Base-by-base conservation (phyloP, 2,888 invertebrate species). In the Perizoma flavofasciatum region DNA sequence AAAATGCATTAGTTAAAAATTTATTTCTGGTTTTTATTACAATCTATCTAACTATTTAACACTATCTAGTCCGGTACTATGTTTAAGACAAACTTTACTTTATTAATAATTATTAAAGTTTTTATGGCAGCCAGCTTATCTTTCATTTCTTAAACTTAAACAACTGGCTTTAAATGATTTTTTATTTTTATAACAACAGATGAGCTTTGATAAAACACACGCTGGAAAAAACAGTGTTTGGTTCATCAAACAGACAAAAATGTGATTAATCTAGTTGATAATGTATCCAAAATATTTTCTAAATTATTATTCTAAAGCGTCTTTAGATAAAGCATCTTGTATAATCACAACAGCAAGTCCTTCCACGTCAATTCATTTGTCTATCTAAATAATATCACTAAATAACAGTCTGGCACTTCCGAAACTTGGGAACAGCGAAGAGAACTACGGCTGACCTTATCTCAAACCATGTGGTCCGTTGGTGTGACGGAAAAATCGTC, bases 351-450 rank as follows among this genome's bases (percentile, higher is more conserved):
- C 86, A 79, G 83, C 87, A 83, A 82, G 85, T 89, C 86, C 85
- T 53, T 63, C 50, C 66, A 63, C 69, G 49, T 69, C 67, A 68
- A 69, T 82, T 87, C 81, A 81, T 79, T 88, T 84, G 87, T 89
- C 88, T 90, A 89, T 85, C 88, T 91, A 89, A 85, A 77, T 77
- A 77, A 84, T 89, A 89, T 83, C 87, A 89, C 89, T 91, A 89
- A 71, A 81, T 77, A 88, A 86, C 83, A 86, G 91, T 91, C 88
- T 86, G 82, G 77, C 88, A 92, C 92, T 81, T 91, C 92, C 91
- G 91, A 91, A 91, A 85, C 89, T 85, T 78, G 83, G 89, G 86
- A 90, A 92, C 89, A 86, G 83, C 89, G 89, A 88, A 81, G 83
- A 81, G 83, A 85, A 88, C 90, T 87, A 86, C 91, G 90, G 90